These are phyloP conservation scores for Spea multiplicata DNA, from an alignment of 2,113 vertebrate species.

Conservation along the genomic window DNA sequence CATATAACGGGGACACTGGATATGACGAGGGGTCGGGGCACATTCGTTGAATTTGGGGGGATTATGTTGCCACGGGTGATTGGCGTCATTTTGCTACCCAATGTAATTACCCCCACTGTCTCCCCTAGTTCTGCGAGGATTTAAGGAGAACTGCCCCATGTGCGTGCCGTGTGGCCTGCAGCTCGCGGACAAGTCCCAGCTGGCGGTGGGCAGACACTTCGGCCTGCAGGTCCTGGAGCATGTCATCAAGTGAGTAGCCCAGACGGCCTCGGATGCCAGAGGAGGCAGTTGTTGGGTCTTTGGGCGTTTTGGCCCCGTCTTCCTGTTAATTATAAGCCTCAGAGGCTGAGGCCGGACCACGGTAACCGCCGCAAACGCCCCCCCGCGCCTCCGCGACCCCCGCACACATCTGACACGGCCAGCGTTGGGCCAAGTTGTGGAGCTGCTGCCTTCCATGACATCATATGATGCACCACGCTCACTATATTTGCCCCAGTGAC, in stretches of 20 bases:
- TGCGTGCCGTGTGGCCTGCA: constrained; percentile 91
- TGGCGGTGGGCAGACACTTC: constrained; percentile 90
- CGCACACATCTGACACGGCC: too few species aligned
- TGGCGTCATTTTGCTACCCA: not conserved
- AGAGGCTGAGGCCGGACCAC: not conserved
- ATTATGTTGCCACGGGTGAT: not conserved
- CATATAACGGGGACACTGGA: not conserved
- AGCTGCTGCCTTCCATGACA: too few species aligned
- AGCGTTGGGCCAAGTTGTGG: too few species aligned
- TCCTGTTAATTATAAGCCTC: not conserved
- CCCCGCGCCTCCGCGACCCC: not conserved
- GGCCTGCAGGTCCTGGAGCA: constrained; percentile 96
- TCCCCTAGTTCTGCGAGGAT: constrained; percentile 92
- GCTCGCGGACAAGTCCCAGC: constrained; percentile 85
- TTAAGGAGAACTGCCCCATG: constrained; percentile 90
- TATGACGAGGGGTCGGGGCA: too few species aligned
- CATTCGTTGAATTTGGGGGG: too few species aligned
- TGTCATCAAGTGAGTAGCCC: constrained; percentile 87
- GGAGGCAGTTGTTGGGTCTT: too few species aligned
- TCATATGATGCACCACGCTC: too few species aligned
- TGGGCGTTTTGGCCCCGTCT: not conserved
- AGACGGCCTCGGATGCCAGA: not conserved
- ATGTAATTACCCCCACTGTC: not conserved
- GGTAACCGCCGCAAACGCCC: not conserved
- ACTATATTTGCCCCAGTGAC: too few species aligned